Conservation (phyloP, 2,797 vertebrate species). For the Tadarida brasiliensis region DNA sequence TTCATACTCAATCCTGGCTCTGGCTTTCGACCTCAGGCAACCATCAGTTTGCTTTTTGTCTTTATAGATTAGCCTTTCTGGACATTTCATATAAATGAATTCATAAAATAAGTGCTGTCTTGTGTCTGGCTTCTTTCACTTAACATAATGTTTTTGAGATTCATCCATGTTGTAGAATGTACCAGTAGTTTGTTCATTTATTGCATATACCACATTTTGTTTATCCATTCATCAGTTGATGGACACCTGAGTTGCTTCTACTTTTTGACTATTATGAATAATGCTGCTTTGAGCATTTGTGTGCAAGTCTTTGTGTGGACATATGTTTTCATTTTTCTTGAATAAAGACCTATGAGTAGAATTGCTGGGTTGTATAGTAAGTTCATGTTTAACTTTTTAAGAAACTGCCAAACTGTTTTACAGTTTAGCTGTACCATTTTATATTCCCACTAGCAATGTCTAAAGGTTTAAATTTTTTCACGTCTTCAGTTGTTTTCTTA, state of each 20-base stretch:
- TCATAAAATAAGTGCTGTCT: slow-evolving; percentile 6
- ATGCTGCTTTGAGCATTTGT: neutral
- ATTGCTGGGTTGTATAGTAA: neutral
- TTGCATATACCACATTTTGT: neutral
- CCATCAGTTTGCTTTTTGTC: neutral
- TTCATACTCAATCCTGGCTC: neutral
- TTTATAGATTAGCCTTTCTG: neutral
- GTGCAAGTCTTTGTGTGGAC: neutral
- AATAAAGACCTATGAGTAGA: neutral
- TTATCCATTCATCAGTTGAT: neutral
- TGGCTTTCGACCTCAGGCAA: neutral
- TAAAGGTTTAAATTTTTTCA: slow-evolving; percentile 1
- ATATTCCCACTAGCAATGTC: neutral
- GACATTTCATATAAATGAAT: neutral
- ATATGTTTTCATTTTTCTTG: slow-evolving; percentile 22
- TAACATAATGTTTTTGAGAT: slow-evolving; percentile 4
- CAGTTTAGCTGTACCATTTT: neutral
- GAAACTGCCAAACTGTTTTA: slow-evolving; percentile 5
- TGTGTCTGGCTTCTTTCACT: slow-evolving; percentile 42
- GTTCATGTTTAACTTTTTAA: slow-evolving; percentile 22
- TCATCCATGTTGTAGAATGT: neutral
- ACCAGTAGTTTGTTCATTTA: neutral
- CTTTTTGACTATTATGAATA: slow-evolving; percentile 5
- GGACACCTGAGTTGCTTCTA: neutral
- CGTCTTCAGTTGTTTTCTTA: neutral